Conservation (phyloP, 2,797 vertebrate genomes). For the Karalla daura region DNA sequence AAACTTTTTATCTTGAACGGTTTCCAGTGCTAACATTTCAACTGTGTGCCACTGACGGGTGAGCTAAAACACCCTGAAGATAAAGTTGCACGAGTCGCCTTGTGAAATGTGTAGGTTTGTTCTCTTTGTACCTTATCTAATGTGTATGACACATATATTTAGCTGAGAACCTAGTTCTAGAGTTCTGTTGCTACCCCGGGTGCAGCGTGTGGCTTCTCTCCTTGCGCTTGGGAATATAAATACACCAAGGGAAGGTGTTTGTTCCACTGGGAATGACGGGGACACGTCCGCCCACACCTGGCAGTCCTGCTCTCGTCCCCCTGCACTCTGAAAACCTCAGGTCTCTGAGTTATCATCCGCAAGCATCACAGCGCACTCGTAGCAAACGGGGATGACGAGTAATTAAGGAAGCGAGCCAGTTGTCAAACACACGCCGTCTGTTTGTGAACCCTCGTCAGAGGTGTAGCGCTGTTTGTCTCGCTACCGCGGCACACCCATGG, state of each 20-base stretch:
- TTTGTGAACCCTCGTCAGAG: not conserved
- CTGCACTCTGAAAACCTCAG: conserved; percentile 6
- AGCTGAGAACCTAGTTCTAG: not conserved
- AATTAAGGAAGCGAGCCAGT: not conserved
- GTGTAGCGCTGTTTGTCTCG: too few species aligned
- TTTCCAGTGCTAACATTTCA: conserved; percentile 10
- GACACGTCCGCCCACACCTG: not conserved
- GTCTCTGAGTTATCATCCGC: conserved; percentile 27
- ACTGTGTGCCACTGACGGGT: not conserved
- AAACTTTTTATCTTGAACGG: too few species aligned
- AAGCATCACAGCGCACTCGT: conserved; percentile 18
- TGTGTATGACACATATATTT: not conserved
- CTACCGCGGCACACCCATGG: too few species aligned
- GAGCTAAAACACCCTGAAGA: conserved; percentile 1
- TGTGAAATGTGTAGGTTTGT: too few species aligned
- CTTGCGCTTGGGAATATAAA: not conserved
- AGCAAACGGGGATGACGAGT: not conserved
- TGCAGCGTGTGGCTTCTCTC: not conserved
- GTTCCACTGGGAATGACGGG: not conserved
- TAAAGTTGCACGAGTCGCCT: too few species aligned
- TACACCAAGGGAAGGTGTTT: not conserved
- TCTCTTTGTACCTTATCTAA: not conserved
- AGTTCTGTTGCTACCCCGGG: not conserved
- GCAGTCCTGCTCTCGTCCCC: not conserved
- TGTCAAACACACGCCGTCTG: not conserved